Evolutionary conservation across 2,888 invertebrate species (phyloP).

Genomic region (Alviniconcha strummeri): DNA sequence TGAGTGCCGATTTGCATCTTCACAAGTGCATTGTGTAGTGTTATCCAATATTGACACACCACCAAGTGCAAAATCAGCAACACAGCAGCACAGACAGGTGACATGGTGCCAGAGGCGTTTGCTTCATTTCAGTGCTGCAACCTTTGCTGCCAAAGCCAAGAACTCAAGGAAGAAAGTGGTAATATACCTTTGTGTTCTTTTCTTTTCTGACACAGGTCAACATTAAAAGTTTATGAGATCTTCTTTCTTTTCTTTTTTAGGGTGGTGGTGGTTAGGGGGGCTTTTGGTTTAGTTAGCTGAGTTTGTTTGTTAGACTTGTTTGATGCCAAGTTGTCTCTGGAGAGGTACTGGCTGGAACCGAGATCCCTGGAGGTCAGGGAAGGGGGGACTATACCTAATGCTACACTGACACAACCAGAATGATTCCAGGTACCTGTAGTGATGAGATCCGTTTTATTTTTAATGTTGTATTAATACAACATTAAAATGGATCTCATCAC

Average conservation of each 20-base stretch:
- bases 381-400: not conserved
- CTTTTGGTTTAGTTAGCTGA: not conserved
- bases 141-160: conserved; percentile 25
- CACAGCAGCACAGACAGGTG: not conserved
- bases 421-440: not conserved
- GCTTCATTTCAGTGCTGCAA: conserved; percentile 11
- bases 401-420: not conserved
- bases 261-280: not conserved
- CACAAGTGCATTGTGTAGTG: not conserved
- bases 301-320: not conserved
- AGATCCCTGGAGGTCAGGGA: not conserved
- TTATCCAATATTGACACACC: not conserved
- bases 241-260: not conserved
- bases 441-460: not conserved
- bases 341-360: not conserved
- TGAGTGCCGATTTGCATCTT: not conserved
- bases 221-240: not conserved
- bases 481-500: not conserved
- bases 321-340: not conserved
- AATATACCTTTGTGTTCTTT: not conserved
- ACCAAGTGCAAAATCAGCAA: not conserved
- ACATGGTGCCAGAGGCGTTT: conserved; percentile 32
- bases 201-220: not conserved
- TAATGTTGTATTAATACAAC: not conserved
- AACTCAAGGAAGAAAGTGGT: conserved; percentile 35